These are phyloP conservation scores for Athene noctua DNA, from an alignment of 2,113 vertebrate species.

Conservation along the genomic window DNA sequence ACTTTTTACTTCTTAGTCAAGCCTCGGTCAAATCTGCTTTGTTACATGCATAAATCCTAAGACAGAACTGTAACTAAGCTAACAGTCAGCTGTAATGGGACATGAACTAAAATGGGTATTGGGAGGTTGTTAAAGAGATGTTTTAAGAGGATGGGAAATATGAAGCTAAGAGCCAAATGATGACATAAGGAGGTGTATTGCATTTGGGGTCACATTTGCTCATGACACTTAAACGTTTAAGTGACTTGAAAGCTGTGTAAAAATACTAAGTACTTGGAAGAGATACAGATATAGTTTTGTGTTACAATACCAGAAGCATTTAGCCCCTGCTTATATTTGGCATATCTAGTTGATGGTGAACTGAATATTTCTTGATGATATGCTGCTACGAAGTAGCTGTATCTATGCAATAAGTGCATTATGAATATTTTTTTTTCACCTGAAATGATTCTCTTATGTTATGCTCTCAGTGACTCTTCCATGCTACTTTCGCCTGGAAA, in stretches of 20 bases:
- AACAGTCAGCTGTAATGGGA: neutral
- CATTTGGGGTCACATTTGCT: neutral
- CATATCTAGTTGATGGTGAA: neutral
- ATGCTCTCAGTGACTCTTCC: neutral
- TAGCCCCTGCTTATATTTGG: neutral
- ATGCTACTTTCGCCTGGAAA: neutral
- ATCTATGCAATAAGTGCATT: neutral
- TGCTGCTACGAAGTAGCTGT: neutral
- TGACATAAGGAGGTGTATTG: neutral
- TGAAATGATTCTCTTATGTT: neutral
- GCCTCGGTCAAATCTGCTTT: neutral
- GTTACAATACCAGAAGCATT: neutral
- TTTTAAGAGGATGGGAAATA: neutral
- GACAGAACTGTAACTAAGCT: neutral
- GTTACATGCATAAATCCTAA: neutral
- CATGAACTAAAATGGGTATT: neutral
- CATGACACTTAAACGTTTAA: neutral
- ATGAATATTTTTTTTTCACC: neutral
- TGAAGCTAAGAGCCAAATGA: neutral
- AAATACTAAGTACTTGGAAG: neutral
- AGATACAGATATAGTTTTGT: rapidly evolving
- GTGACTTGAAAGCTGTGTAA: neutral
- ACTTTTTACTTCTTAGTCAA: neutral
- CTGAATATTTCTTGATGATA: neutral
- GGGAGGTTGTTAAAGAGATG: neutral